A percentile compares a stretch with the other conserved stretches of the same genome.
Evolutionary conservation across 2,113 vertebrate genomes (phyloP).

Genomic region (Mustela nigripes): DNA sequence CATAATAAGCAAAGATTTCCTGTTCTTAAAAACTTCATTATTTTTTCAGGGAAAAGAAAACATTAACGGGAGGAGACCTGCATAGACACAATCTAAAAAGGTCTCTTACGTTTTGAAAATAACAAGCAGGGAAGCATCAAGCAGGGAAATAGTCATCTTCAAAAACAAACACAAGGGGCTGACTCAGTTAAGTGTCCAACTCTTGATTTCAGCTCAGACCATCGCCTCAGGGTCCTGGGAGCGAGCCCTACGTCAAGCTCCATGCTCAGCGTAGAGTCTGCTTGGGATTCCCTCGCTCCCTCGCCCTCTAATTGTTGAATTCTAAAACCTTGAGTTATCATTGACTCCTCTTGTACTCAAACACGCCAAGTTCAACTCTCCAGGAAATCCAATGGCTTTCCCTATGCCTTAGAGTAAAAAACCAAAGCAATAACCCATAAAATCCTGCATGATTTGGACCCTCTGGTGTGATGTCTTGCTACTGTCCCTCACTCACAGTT

Average conservation of each 20-base stretch:
- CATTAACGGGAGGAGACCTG: background rate
- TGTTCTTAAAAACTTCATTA: slow-evolving; percentile 6
- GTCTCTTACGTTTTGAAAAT: slow-evolving; percentile 6
- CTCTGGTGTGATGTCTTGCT: background rate
- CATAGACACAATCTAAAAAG: background rate
- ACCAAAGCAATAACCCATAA: background rate
- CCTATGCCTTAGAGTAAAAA: background rate
- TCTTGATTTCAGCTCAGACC: background rate
- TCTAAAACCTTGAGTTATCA: background rate
- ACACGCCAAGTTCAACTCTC: background rate
- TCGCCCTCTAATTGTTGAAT: background rate
- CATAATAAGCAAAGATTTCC: background rate
- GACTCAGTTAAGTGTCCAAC: background rate
- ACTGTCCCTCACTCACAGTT: background rate
- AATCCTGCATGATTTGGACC: background rate
- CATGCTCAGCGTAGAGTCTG: background rate
- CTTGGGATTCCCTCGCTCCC: background rate
- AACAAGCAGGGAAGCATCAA: background rate
- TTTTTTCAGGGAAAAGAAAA: background rate
- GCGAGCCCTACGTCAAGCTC: background rate
- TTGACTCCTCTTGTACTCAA: background rate
- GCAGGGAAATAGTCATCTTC: slow-evolving; percentile 35
- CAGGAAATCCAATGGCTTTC: background rate
- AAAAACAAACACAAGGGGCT: background rate
- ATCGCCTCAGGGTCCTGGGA: background rate